phyloP scores from a whole-genome alignment of 2,113 vertebrate species.

The Procavia capensis region DNA sequence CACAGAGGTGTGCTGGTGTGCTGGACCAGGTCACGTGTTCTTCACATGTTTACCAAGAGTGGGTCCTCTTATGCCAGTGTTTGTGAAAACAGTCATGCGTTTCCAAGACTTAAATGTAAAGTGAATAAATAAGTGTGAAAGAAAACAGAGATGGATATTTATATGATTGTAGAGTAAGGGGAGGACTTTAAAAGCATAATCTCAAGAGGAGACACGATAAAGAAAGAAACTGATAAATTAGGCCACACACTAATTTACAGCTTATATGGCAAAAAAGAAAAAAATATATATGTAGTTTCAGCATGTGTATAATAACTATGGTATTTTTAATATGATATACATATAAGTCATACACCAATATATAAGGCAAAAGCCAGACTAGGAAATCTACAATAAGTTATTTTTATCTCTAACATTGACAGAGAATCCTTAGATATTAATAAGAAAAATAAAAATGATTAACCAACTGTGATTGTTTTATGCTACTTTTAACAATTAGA shows the following conservation, averaged over 20 bases:
- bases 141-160: no score
- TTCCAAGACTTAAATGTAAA: neutral
- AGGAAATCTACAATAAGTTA: neutral
- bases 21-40: neutral
- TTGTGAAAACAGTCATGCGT: neutral
- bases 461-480: neutral
- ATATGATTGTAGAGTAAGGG: neutral
- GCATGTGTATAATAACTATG: no score
- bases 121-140: no score
- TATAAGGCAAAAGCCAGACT: neutral
- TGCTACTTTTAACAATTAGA: neutral
- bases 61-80: neutral
- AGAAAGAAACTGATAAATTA: neutral
- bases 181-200: neutral
- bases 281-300: no score
- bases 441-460: neutral
- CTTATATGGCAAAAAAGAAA: neutral
- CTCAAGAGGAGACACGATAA: neutral
- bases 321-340: no score
- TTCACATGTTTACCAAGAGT: neutral
- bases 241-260: neutral
- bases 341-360: neutral
- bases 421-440: conserved; percentile 33
- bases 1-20: neutral
- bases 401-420: neutral